phyloP scores from a whole-genome alignment of 2,113 vertebrate genomes.

The Prochilodus magdalenae region DNA sequence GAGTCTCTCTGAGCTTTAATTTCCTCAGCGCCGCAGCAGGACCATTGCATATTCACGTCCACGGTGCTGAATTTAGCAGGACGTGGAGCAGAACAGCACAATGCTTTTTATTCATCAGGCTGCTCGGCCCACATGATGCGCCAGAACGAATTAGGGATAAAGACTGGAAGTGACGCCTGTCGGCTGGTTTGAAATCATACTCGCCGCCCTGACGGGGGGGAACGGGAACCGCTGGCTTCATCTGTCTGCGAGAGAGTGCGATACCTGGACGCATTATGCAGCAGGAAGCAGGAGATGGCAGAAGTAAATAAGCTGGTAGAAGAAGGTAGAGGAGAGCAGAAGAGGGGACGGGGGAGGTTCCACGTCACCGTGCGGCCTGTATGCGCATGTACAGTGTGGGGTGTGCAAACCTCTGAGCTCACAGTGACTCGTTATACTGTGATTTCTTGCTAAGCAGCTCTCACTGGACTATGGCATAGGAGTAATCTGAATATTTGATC shows the following conservation, averaged over 20 bases:
- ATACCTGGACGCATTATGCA: slow-evolving; percentile 51
- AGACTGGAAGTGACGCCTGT: slow-evolving; percentile 59
- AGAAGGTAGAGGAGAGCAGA: not conserved
- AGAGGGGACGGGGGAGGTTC: not conserved
- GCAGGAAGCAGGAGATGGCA: slow-evolving; percentile 27
- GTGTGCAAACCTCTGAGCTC: not conserved
- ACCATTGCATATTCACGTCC: slow-evolving; percentile 55
- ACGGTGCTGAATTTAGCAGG: slow-evolving; percentile 50
- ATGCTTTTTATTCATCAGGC: slow-evolving; percentile 55
- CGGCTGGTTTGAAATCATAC: slow-evolving; percentile 58
- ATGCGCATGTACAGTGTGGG: not conserved
- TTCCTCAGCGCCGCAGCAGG: slow-evolving; percentile 20
- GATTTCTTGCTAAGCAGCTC: too few relatives aligned
- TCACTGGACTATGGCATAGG: too few relatives aligned
- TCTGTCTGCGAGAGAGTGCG: slow-evolving; percentile 46
- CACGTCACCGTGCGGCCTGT: not conserved
- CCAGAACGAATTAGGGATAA: slow-evolving; percentile 55
- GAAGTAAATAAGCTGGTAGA: not conserved
- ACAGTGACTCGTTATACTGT: not conserved
- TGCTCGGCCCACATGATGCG: slow-evolving; percentile 7
- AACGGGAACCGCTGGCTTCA: slow-evolving; percentile 44
- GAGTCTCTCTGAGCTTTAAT: slow-evolving; percentile 36
- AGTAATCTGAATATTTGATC: too few relatives aligned
- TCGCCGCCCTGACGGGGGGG: slow-evolving; percentile 36
- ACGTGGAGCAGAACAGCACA: slow-evolving; percentile 58